Conservation (phyloP, 2,113 vertebrate genomes). For the Eonycteris spelaea region DNA sequence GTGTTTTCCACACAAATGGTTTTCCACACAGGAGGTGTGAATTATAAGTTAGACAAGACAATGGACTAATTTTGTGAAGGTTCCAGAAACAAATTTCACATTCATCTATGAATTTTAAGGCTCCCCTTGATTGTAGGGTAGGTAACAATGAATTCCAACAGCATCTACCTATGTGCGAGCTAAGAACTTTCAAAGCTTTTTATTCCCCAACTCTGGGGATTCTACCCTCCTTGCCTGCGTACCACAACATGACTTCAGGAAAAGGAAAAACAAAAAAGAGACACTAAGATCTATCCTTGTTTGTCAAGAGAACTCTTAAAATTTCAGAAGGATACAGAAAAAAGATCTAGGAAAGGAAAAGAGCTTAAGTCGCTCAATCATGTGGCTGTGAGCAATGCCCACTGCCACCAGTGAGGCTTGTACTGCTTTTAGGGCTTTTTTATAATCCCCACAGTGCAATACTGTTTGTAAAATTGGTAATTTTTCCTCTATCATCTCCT, state of each 20-base stretch:
- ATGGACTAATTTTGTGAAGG: not conserved
- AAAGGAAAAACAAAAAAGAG: not conserved
- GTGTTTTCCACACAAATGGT: not conserved
- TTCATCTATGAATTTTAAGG: not conserved
- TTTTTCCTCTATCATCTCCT: not conserved
- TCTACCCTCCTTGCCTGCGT: not conserved
- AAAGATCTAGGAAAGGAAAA: not conserved
- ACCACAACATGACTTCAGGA: not conserved
- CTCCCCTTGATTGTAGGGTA: not conserved
- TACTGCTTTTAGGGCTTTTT: not conserved
- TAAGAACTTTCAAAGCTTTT: not conserved
- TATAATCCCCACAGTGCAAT: not conserved
- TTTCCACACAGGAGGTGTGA: not conserved
- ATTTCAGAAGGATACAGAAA: not conserved
- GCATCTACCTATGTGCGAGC: not conserved
- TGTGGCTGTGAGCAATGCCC: not conserved
- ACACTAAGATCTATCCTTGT: not conserved
- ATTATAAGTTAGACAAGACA: not conserved
- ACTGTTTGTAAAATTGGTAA: not conserved
- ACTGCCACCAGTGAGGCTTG: not conserved
- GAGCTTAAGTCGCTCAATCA: not conserved
- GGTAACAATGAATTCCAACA: not conserved
- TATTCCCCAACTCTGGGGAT: not conserved
- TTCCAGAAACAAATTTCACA: not conserved
- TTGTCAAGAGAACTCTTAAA: not conserved